Evolutionary conservation across 2,113 vertebrate genomes (phyloP), one percentile per base, ranked within the genome.

Genomic region (Sturnira hondurensis): DNA sequence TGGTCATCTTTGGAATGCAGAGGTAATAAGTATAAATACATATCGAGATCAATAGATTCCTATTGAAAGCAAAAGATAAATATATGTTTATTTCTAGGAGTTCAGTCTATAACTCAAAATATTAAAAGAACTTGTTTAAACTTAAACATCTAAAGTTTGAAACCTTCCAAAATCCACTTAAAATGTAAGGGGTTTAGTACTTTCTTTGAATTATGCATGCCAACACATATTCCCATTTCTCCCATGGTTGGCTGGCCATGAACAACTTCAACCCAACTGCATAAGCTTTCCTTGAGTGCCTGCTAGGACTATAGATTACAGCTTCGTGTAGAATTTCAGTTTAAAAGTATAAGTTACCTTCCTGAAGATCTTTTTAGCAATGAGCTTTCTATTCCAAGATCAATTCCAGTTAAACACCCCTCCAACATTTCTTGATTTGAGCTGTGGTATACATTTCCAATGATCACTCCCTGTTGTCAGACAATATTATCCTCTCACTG

Each of bases 71-170:
- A 63, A 93, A 81, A 96, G 47, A 82, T 41, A 77, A 92, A 78
- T 19, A 68, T 31, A 54, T 0, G 83, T 33, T 73, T 95, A 88
- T 96, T 96, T 94, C 28, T 80, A 90, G 11, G 47, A 76, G 20
- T 93, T 93, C 31, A 65, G 5, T 58, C 47, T 6, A 78, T 41
- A 77, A 84, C 16, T 73, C 54, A 74, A 86, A 85, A 94, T 68
- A 91, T 63, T 65, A 83, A 91, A 82, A 86, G 28, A 88, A 91
- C 3, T 86, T 80, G 22, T 63, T 90, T 95, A 82, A 93, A 47
- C 50, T 5, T 87, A 82, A 86, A 50, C n/a, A 41, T 88, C 36
- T 67, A 92, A 95, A 85, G 15, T 36, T 88, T 96, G 31, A 87
- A 89, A 28, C 43, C 3, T 54, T 76, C 73, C 68, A 70, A 65